Evolutionary conservation across 1,140 invertebrate genomes (phyloP).

Genomic region (Condylostylus longicornis): DNA sequence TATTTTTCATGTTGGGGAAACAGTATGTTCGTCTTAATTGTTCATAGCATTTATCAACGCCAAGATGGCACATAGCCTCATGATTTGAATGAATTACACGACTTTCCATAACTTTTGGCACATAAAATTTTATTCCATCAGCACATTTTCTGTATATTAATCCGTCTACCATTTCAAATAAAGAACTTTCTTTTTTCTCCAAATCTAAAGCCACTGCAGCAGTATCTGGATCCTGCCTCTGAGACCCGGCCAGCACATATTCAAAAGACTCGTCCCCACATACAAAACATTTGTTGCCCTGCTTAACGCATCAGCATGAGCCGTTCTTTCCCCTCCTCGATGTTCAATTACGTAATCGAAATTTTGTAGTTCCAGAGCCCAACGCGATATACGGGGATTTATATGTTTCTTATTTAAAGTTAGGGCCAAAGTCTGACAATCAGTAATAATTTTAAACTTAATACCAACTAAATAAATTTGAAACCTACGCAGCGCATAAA

Average conservation of each 20-base stretch:
- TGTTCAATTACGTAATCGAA: constrained; percentile 8
- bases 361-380: constrained; percentile 14
- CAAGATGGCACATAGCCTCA: constrained; percentile 17
- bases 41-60: constrained; percentile 13
- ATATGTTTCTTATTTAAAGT: constrained; percentile 31
- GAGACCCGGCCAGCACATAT: constrained; percentile 6
- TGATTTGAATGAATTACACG: constrained; percentile 13
- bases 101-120: constrained; percentile 14
- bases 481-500: constrained; percentile 36
- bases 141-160: constrained; percentile 4
- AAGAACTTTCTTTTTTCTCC: constrained; percentile 4
- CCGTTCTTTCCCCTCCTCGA: constrained; percentile 16
- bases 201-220: constrained; percentile 1
- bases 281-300: constrained; percentile 5
- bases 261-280: constrained; percentile 5
- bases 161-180: constrained; percentile 5
- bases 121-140: constrained; percentile 14
- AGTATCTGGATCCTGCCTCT: constrained; percentile 5
- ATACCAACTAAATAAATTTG: constrained; percentile 34
- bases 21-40: constrained; percentile 14
- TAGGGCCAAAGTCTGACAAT: constrained; percentile 25
- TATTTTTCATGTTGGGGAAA: constrained; percentile 19
- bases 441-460: constrained; percentile 33
- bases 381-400: constrained; percentile 23
- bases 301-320: constrained; percentile 22